Evolutionary conservation across 2,888 invertebrate species (phyloP).

Genomic region (Acrobasis consociella): DNA sequence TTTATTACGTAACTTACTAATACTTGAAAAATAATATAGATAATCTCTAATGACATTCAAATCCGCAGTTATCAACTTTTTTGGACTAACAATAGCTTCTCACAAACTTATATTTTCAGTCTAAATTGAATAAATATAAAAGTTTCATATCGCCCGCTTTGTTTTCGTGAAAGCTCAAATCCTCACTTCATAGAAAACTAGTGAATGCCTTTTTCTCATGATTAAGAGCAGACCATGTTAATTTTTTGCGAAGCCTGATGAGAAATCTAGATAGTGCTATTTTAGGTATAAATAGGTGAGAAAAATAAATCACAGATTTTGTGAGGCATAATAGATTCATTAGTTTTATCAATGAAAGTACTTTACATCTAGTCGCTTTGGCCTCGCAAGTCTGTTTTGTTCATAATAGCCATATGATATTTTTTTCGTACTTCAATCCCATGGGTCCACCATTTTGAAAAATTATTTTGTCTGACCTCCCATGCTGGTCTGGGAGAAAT

Average conservation of each 20-base stretch:
- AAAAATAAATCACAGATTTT: not conserved
- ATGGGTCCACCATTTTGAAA: too few species aligned
- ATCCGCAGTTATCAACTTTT: too few species aligned
- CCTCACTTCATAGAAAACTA: conserved; percentile 1
- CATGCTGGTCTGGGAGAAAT: too few species aligned
- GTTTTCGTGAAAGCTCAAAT: conserved; percentile 5
- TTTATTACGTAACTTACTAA: too few species aligned
- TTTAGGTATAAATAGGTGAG: conserved; percentile 3
- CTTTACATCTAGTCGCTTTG: too few species aligned
- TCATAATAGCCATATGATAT: too few species aligned
- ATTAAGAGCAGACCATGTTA: conserved; percentile 2
- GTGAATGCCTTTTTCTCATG: conserved; percentile 18
- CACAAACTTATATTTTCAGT: not conserved
- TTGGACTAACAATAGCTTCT: not conserved
- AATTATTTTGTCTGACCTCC: too few species aligned
- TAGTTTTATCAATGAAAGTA: not conserved
- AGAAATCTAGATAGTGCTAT: conserved; percentile 10
- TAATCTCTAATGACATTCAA: too few species aligned
- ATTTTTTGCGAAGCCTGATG: conserved; percentile 12
- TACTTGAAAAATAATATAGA: too few species aligned
- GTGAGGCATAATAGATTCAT: not conserved
- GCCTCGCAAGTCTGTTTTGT: too few species aligned
- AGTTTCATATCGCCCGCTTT: conserved; percentile 1
- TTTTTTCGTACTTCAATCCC: too few species aligned
- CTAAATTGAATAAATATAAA: not conserved